Conservation (phyloP, 2,888 invertebrate genomes). For the Schizaphis graminum region DNA sequence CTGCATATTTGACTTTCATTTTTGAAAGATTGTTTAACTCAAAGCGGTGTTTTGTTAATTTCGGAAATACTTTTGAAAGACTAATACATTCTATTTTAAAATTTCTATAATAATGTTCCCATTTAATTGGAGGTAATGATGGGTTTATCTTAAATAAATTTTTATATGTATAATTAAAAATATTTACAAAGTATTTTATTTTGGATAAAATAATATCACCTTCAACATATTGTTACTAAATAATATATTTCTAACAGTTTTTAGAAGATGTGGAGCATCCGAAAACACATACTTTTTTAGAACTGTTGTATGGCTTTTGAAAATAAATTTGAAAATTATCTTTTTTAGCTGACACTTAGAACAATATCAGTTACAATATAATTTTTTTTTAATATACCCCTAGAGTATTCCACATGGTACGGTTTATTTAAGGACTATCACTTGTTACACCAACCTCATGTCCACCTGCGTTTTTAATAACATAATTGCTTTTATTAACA, state of each 20-base stretch:
- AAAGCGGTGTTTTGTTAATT: background rate
- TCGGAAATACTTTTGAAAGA: conserved; percentile 10
- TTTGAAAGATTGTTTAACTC: too few relatives aligned
- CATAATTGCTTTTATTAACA: background rate
- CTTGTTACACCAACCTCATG: background rate
- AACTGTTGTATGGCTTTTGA: background rate
- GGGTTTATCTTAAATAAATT: conserved; percentile 1
- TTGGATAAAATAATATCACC: background rate
- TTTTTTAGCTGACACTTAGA: background rate
- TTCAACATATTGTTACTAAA: background rate
- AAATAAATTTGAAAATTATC: conserved; percentile 2
- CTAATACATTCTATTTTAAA: background rate
- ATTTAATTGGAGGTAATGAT: background rate
- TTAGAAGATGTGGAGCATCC: background rate
- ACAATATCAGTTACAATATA: background rate
- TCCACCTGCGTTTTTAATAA: background rate
- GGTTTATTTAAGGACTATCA: background rate
- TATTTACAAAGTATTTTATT: background rate
- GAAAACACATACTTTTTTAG: background rate
- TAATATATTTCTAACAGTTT: background rate
- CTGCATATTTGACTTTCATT: too few relatives aligned
- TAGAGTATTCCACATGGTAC: background rate
- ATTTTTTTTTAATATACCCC: background rate
- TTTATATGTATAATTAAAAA: background rate
- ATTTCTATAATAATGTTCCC: background rate